phyloP scores from a whole-genome alignment of 1,140 invertebrate species.

The Akabosia matsudoensis region DNA sequence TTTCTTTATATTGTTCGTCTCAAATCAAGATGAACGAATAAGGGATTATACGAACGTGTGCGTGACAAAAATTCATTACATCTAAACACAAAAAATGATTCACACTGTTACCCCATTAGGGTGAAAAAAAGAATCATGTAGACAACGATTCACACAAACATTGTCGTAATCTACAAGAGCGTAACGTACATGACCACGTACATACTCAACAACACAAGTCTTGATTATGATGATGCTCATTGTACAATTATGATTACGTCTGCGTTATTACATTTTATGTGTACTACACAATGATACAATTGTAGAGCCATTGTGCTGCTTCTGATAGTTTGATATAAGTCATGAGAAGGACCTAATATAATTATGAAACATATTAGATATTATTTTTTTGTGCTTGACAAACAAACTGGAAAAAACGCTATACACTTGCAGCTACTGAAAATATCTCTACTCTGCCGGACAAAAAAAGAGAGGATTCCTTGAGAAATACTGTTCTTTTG shows the following conservation, averaged over 20 bases:
- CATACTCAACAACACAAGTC: neutral
- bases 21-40: conserved; percentile 45
- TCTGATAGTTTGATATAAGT: neutral
- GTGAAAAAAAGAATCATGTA: conserved; percentile 23
- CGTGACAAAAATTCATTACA: conserved; percentile 45
- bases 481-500: too few species aligned
- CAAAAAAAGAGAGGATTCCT: too few species aligned
- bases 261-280: conserved; percentile 1
- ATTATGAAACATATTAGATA: neutral
- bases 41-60: conserved; percentile 29
- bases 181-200: neutral
- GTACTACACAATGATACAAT: neutral
- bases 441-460: too few species aligned
- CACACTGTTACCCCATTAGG: conserved; percentile 38
- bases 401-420: neutral
- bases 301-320: neutral
- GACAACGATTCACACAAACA: conserved; percentile 13
- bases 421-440: too few species aligned
- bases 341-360: neutral
- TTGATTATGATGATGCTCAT: too few species aligned
- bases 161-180: neutral
- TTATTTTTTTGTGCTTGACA: neutral
- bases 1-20: conserved; percentile 31
- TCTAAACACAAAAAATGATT: conserved; percentile 42
- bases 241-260: neutral